phyloP scores from a whole-genome alignment of 2,888 invertebrate genomes.

The Rhabditophanes sp. region DNA sequence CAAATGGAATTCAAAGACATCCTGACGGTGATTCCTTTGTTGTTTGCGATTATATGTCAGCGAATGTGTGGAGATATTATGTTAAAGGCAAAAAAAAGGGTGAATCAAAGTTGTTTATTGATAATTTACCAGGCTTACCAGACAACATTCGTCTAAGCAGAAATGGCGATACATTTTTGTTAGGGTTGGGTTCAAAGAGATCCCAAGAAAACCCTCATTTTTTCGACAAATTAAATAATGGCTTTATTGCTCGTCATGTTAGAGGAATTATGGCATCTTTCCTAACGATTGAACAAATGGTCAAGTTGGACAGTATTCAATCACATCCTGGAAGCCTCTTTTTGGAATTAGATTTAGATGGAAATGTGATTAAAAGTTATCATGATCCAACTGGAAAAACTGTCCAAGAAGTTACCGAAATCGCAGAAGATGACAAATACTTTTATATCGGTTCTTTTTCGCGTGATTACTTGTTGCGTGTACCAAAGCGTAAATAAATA shows the following conservation, averaged over 20 bases:
- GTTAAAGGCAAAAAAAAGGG: constrained; percentile 67
- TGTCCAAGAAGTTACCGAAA: constrained; percentile 4
- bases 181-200: not conserved
- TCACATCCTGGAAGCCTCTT: constrained; percentile 4
- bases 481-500: too few relatives aligned
- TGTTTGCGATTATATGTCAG: constrained; percentile 2
- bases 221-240: constrained; percentile 1
- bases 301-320: not conserved
- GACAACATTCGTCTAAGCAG: constrained; percentile 53
- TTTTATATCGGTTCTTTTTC: constrained; percentile 1
- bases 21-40: constrained; percentile 63
- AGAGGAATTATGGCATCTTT: not conserved
- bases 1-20: constrained; percentile 70
- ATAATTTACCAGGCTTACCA: constrained; percentile 55
- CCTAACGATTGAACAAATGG: not conserved
- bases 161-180: constrained; percentile 7
- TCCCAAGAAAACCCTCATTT: not conserved
- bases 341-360: constrained; percentile 8
- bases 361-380: constrained; percentile 8
- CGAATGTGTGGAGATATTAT: constrained; percentile 50
- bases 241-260: constrained; percentile 1
- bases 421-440: constrained; percentile 1
- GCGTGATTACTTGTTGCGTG: constrained; percentile 1
- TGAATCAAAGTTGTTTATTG: constrained; percentile 61
- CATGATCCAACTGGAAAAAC: constrained; percentile 7